Evolutionary conservation across 2,113 vertebrate species (phyloP).

Genomic region (Cairina moschata): DNA sequence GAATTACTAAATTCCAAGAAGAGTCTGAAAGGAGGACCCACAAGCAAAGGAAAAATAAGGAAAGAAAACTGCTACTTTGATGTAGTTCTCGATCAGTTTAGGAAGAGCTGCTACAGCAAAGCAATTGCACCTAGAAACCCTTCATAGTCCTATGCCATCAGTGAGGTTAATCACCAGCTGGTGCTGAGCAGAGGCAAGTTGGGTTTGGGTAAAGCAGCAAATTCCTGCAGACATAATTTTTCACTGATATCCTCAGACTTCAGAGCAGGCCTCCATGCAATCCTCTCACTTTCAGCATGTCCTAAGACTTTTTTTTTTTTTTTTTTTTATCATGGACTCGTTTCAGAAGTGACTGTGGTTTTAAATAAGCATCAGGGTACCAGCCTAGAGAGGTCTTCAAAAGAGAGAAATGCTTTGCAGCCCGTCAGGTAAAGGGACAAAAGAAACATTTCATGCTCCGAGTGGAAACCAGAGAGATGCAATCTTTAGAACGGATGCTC

Average conservation of each 20-base stretch:
- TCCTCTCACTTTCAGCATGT: accelerated
- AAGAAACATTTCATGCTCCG: accelerated
- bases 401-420: neutral
- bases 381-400: neutral
- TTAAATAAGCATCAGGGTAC: neutral
- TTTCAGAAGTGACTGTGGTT: neutral
- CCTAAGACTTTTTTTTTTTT: neutral
- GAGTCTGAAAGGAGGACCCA: neutral
- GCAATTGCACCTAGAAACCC: neutral
- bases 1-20: neutral
- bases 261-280: neutral
- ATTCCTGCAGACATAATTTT: accelerated
- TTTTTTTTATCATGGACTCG: accelerated
- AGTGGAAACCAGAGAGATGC: neutral
- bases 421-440: neutral
- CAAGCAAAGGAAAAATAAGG: neutral
- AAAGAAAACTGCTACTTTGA: too few species aligned
- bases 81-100: neutral
- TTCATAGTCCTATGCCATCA: accelerated
- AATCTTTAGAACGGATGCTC: neutral
- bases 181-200: accelerated
- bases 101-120: neutral
- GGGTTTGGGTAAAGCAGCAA: neutral
- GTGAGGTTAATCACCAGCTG: accelerated
- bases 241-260: neutral